phyloP scores from a whole-genome alignment of 2,113 vertebrate genomes.

The Atherinomorus stipes region DNA sequence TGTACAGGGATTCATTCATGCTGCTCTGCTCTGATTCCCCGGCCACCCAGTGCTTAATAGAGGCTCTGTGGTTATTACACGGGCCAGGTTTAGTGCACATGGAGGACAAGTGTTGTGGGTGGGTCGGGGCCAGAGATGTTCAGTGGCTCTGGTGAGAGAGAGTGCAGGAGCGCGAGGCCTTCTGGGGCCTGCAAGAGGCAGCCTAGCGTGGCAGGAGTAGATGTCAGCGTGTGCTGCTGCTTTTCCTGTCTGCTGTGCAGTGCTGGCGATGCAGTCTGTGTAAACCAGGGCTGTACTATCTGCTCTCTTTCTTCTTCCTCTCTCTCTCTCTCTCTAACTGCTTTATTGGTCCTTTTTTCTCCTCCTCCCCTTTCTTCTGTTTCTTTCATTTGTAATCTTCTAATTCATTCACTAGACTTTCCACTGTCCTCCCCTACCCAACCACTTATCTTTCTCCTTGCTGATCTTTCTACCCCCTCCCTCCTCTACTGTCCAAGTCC shows the following conservation, averaged over 20 bases:
- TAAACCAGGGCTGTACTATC: constrained; percentile 60
- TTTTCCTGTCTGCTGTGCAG: constrained; percentile 68
- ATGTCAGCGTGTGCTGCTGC: constrained; percentile 72
- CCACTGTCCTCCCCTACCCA: constrained; percentile 34
- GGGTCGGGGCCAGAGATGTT: constrained; percentile 65
- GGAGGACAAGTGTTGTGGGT: constrained; percentile 72
- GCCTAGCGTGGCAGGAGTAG: constrained; percentile 72
- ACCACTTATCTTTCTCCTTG: constrained; percentile 36
- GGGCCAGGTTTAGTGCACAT: constrained; percentile 68
- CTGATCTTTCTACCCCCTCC: constrained; percentile 26
- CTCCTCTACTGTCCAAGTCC: constrained; percentile 53
- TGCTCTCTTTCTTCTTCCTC: constrained; percentile 36
- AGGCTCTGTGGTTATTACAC: constrained; percentile 72
- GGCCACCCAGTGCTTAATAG: constrained; percentile 63
- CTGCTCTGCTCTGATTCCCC: constrained; percentile 57
- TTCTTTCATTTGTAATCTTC: constrained; percentile 51
- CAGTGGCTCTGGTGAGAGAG: constrained; percentile 54
- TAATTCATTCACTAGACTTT: constrained; percentile 55
- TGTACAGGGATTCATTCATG: constrained; percentile 46
- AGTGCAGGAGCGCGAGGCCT: constrained; percentile 54
- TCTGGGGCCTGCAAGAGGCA: constrained; percentile 68
- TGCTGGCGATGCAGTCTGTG: constrained; percentile 78
- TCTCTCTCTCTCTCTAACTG: constrained; percentile 36
- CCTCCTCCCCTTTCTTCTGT: neutral
- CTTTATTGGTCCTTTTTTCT: constrained; percentile 18